These are phyloP conservation scores for Tryphoninae sp. DNA, from an alignment of 2,888 invertebrate species.

Conservation along the genomic window DNA sequence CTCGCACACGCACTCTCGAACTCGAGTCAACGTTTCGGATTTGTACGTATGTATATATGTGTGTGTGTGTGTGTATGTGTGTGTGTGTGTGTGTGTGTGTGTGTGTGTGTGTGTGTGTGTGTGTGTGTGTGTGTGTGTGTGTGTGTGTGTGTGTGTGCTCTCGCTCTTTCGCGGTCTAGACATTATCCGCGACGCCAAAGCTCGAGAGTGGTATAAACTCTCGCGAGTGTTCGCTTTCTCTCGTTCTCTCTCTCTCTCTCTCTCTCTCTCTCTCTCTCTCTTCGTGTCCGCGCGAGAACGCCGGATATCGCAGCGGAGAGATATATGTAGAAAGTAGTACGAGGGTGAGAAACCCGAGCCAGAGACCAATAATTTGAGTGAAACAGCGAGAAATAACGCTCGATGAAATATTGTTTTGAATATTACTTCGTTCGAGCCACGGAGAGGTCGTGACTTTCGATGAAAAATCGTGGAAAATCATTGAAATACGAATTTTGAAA, in stretches of 20 bases:
- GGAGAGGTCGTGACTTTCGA: neutral
- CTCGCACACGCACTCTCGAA: slow-evolving; percentile 21
- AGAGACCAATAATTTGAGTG: slow-evolving; percentile 47
- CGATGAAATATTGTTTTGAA: neutral
- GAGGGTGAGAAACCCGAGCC: slow-evolving; percentile 71
- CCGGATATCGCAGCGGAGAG: slow-evolving; percentile 63
- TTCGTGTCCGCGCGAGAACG: slow-evolving; percentile 69
- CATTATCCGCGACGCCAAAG: slow-evolving; percentile 54
- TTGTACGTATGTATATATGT: neutral
- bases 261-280: slow-evolving; percentile 45
- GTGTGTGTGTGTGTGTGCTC: neutral
- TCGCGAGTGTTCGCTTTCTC: slow-evolving; percentile 57
- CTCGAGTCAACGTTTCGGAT: slow-evolving; percentile 20
- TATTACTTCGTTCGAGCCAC: neutral
- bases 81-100: neutral
- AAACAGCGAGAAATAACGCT: slow-evolving; percentile 1
- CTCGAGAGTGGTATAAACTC: slow-evolving; percentile 26
- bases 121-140: slow-evolving; percentile 10
- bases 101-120: neutral
- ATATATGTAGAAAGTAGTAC: slow-evolving; percentile 65
- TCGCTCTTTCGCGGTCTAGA: slow-evolving; percentile 57
- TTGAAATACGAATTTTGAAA: too few relatives aligned
- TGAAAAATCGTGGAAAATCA: too few relatives aligned
- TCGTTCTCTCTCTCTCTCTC: slow-evolving; percentile 15
- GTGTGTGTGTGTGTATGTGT: slow-evolving; percentile 2